Percentiles rank a stretch among this genome's conserved stretches.
Conservation (phyloP, 1,140 invertebrate genomes). For the Drosophila lacertosa region DNA sequence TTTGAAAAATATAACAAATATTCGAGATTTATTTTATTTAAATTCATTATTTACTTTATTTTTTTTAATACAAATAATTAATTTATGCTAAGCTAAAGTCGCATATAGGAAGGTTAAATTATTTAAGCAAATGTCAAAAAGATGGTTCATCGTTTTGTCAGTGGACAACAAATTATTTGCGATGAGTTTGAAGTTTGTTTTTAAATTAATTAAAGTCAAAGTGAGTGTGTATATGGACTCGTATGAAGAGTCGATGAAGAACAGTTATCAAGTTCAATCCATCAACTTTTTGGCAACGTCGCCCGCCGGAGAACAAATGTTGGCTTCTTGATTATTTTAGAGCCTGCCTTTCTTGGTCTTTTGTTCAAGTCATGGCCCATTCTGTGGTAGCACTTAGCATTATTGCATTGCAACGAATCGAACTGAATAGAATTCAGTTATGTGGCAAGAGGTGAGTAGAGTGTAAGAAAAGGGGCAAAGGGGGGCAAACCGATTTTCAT, state of each 20-base stretch:
- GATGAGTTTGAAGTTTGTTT: neutral
- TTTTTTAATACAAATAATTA: neutral
- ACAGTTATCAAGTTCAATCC: conserved; percentile 18
- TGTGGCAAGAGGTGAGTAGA: conserved; percentile 27
- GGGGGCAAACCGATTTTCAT: conserved; percentile 24
- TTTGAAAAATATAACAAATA: too few species aligned
- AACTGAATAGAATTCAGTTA: conserved; percentile 68
- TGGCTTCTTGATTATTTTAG: conserved; percentile 15
- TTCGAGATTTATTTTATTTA: too few species aligned
- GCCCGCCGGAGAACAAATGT: conserved; percentile 1
- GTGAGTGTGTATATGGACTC: neutral
- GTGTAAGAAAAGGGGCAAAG: neutral
- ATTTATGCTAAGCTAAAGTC: too few species aligned
- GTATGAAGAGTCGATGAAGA: neutral
- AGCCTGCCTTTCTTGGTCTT: conserved; percentile 31
- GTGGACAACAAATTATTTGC: neutral
- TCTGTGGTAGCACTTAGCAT: conserved; percentile 61
- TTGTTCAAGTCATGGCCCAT: conserved; percentile 62
- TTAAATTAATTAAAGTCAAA: conserved; percentile 1
- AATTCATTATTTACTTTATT: too few species aligned
- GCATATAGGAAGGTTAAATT: too few species aligned
- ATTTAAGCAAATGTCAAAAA: neutral
- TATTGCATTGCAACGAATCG: conserved; percentile 67
- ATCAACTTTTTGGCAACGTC: neutral
- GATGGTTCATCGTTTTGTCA: neutral